Base-by-base conservation (phyloP, 2,113 vertebrate species). In the Dicaeum eximium region DNA sequence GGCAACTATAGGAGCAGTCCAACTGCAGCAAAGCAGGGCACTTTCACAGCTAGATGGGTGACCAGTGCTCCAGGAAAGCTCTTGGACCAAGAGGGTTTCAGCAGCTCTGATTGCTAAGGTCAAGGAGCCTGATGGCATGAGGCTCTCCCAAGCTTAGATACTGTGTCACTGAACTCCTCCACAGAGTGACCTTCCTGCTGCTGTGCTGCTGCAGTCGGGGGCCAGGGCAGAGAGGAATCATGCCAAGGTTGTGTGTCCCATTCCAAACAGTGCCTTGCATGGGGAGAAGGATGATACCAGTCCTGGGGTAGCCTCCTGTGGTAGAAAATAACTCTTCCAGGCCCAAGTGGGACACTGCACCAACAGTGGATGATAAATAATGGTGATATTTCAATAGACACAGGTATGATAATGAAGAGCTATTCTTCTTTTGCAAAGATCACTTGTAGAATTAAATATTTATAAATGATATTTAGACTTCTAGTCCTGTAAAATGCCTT, bases 391-490 rank as follows among this genome's bases (percentile, higher is more conserved):
- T 97, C 96, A 97, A 97, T 80, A 97, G 96, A 95, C 84, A 93
- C 84, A 95, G 95, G 93, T 97, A 96, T 95, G 95, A 97, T 95
- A 96, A 97, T 97, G 97, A 97, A 97, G 88, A 96, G 95, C 94
- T 95, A 96, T 97, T 83, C 88, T 96, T 97, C 95, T 97, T 96
- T 93, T 92, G 94, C 92, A 96, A 96, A 96, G 95, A 95, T 96
- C 96, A 96, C 93, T 96, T 95, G 95, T 96, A 93, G 90, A 91
- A 97, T 97, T 97, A 97, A 97, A 97, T 97, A 97, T 97, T 97
- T 97, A 97, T 97, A 97, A 97, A 97, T 97, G 96, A 96, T 97
- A 97, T 97, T 97, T 97, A 96, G 96, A 97, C 92, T 96, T 91
- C 82, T 56, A 93, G 83, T 80, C 86, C 62, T 93, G 84, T 95